Evolutionary conservation across 2,113 vertebrate genomes (phyloP).

Genomic region (Dendrocopos noguchii): DNA sequence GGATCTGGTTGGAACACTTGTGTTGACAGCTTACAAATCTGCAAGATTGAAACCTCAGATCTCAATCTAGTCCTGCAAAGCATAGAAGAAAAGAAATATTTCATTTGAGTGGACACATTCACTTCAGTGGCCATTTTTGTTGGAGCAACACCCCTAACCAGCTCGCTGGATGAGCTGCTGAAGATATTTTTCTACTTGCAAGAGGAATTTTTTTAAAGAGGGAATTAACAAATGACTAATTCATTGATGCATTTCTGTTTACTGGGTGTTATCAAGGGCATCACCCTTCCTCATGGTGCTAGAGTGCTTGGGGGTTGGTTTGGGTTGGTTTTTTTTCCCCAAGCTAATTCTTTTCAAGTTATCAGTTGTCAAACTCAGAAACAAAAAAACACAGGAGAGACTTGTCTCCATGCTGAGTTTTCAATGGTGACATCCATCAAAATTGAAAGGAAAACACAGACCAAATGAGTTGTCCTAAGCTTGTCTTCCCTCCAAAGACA

Average conservation of each 20-base stretch:
- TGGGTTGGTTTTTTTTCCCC: too few species aligned
- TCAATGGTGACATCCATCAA: neutral
- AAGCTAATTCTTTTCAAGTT: neutral
- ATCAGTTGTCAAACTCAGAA: neutral
- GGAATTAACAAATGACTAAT: neutral
- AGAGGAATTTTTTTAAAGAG: neutral
- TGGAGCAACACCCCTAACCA: neutral
- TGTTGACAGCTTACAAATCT: neutral
- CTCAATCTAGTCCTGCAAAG: neutral
- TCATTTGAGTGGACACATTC: neutral
- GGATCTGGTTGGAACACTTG: neutral
- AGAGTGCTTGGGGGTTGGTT: neutral
- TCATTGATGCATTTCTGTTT: constrained; percentile 4
- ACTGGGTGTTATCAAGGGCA: neutral
- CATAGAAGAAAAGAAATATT: neutral
- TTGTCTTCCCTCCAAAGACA: neutral
- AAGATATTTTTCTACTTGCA: neutral
- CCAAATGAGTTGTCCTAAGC: neutral
- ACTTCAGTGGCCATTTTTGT: neutral
- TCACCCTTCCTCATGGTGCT: constrained; percentile 43
- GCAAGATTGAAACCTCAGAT: neutral
- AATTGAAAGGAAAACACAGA: neutral
- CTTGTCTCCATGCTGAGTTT: neutral
- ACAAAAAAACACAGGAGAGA: neutral
- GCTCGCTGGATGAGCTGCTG: neutral